A percentile compares a stretch with the other conserved stretches of the same genome.
These are phyloP conservation scores for Eumerus sabulonum DNA, from an alignment of 2,888 invertebrate genomes.

Conservation along the genomic window DNA sequence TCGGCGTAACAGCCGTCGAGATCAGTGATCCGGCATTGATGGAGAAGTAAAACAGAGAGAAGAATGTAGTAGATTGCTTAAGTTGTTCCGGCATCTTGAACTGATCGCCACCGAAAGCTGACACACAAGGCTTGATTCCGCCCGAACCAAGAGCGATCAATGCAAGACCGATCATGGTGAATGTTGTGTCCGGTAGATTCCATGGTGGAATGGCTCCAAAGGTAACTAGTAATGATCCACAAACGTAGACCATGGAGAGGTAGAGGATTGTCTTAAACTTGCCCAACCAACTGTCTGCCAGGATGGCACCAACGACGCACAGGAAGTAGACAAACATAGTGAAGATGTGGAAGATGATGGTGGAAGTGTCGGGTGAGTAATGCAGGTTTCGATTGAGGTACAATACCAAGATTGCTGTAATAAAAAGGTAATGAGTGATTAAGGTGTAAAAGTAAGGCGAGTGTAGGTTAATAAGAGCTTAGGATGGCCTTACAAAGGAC, in stretches of 20 bases:
- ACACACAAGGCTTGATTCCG: constrained; percentile 91
- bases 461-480: too few relatives aligned
- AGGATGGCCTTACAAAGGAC: too few relatives aligned
- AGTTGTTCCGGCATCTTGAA: constrained; percentile 84
- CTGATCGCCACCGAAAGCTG: constrained; percentile 91
- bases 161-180: constrained; percentile 84
- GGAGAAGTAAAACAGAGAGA: constrained; percentile 88
- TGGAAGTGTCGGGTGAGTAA: constrained; percentile 83
- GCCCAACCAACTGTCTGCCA: constrained; percentile 89
- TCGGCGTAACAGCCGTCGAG: constrained; percentile 87
- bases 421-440: too few relatives aligned
- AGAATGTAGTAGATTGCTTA: constrained; percentile 84
- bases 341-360: constrained; percentile 87
- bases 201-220: constrained; percentile 81
- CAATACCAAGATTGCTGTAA: constrained; percentile 88
- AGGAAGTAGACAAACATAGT: constrained; percentile 87
- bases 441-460: too few relatives aligned
- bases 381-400: constrained; percentile 85
- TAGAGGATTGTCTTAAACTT: constrained; percentile 88
- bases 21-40: constrained; percentile 85
- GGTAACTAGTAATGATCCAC: constrained; percentile 85
- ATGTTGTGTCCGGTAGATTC: constrained; percentile 79
- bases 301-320: constrained; percentile 87
- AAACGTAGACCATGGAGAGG: constrained; percentile 85
- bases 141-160: constrained; percentile 88